phyloP scores from a whole-genome alignment of 1,140 invertebrate genomes.

The Polyergus mexicanus region DNA sequence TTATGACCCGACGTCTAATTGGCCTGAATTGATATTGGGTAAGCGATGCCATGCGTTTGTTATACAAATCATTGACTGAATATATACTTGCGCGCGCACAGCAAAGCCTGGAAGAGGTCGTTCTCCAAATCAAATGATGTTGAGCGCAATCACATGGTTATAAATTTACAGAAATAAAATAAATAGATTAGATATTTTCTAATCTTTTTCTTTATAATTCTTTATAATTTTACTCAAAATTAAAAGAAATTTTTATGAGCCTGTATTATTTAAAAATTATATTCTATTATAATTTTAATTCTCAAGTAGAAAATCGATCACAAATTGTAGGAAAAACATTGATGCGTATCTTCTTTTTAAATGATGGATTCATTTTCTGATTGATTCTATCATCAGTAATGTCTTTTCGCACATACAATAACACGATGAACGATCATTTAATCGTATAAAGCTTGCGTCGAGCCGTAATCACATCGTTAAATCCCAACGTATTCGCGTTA shows the following conservation, averaged over 20 bases:
- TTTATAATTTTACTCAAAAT: too few relatives aligned
- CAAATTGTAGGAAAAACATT: background rate
- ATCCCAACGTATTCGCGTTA: background rate
- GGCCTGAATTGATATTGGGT: slow-evolving; percentile 84
- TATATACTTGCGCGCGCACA: slow-evolving; percentile 10
- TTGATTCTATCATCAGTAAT: background rate
- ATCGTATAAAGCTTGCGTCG: background rate
- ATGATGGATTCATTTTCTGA: background rate
- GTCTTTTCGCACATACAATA: background rate
- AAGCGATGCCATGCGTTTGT: slow-evolving; percentile 68
- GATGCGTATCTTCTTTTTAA: background rate
- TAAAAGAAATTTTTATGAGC: background rate
- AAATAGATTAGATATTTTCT: background rate
- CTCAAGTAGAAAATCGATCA: background rate
- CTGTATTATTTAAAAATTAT: background rate
- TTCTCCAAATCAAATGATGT: background rate
- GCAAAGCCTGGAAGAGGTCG: slow-evolving; percentile 26
- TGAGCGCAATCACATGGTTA: background rate
- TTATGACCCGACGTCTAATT: slow-evolving; percentile 84
- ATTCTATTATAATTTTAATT: slow-evolving; percentile 3
- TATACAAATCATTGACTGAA: slow-evolving; percentile 66
- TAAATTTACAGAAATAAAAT: background rate
- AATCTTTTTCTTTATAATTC: background rate
- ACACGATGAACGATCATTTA: slow-evolving; percentile 1
- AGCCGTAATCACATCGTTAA: slow-evolving; percentile 11